Evolutionary conservation across 2,888 invertebrate genomes (phyloP).

Genomic region (Trichogramma evanescens): DNA sequence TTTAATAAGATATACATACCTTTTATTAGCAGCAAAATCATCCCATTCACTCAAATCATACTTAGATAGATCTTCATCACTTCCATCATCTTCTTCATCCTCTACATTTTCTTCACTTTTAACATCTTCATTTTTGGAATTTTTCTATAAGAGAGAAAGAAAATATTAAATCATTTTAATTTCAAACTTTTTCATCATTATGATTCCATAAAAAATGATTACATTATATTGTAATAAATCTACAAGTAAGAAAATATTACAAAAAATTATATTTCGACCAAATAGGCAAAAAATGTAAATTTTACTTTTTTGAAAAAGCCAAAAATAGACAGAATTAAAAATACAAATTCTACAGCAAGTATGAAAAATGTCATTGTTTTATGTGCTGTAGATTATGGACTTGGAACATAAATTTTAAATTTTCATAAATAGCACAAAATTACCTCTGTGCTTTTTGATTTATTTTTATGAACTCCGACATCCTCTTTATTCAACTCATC

Average conservation of each 20-base stretch:
- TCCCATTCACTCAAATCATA: constrained; percentile 56
- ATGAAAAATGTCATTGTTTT: too few species aligned
- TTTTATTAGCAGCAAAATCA: constrained; percentile 42
- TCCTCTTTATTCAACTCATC: constrained; percentile 22
- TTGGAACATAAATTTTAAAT: background rate
- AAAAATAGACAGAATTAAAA: background rate
- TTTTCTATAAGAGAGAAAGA: constrained; percentile 26
- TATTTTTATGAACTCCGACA: background rate
- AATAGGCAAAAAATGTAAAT: too few species aligned
- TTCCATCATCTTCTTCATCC: constrained; percentile 51
- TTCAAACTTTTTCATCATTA: background rate
- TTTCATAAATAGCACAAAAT: constrained; percentile 1
- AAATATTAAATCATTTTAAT: constrained; percentile 11
- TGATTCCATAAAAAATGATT: too few species aligned
- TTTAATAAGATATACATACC: constrained; percentile 26
- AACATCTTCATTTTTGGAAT: constrained; percentile 40
- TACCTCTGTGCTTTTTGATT: constrained; percentile 22
- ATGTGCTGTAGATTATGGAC: too few species aligned
- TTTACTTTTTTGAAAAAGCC: too few species aligned
- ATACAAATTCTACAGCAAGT: background rate
- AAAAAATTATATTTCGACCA: too few species aligned
- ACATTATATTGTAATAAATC: too few species aligned
- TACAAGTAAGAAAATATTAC: too few species aligned
- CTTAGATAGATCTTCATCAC: constrained; percentile 54
- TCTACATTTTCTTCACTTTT: constrained; percentile 25